phyloP scores from a whole-genome alignment of 2,888 invertebrate species.

The Drosophila austrosaltans region DNA sequence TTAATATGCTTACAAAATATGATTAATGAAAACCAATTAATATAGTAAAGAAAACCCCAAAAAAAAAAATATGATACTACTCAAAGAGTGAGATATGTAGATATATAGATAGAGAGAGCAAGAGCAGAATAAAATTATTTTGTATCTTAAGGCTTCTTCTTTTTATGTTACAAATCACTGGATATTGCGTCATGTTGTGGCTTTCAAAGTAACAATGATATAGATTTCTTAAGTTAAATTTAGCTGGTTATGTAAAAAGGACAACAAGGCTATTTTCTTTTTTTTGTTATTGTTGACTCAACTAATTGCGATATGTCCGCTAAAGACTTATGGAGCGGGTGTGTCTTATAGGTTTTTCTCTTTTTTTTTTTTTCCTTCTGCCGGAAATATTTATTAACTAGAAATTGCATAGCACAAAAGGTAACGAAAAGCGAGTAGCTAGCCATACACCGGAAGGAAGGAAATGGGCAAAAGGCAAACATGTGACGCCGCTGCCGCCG shows the following conservation, averaged over 20 bases:
- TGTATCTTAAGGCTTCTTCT: neutral
- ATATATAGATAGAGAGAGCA: neutral
- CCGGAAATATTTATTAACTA: slow-evolving; percentile 76
- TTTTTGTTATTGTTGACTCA: slow-evolving; percentile 31
- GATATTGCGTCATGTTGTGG: slow-evolving; percentile 3
- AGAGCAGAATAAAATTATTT: neutral
- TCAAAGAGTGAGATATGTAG: neutral
- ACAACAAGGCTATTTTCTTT: slow-evolving; percentile 29
- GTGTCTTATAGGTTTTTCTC: slow-evolving; percentile 44
- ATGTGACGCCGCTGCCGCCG: slow-evolving; percentile 61
- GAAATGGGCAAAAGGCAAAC: slow-evolving; percentile 72
- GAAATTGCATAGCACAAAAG: slow-evolving; percentile 66
- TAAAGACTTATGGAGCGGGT: slow-evolving; percentile 26
- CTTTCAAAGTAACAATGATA: slow-evolving; percentile 21
- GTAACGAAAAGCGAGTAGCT: slow-evolving; percentile 33
- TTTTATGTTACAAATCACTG: neutral
- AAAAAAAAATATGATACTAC: slow-evolving; percentile 26
- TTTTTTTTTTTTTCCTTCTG: slow-evolving; percentile 34
- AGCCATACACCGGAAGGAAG: slow-evolving; percentile 58
- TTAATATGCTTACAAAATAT: slow-evolving; percentile 43
- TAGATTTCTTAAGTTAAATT: slow-evolving; percentile 31
- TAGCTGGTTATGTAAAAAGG: slow-evolving; percentile 30
- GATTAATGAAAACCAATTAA: slow-evolving; percentile 62
- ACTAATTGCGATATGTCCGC: slow-evolving; percentile 42
- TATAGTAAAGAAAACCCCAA: slow-evolving; percentile 34